Conservation (phyloP, 2,797 vertebrate genomes). For the Novumbra hubbsi region DNA sequence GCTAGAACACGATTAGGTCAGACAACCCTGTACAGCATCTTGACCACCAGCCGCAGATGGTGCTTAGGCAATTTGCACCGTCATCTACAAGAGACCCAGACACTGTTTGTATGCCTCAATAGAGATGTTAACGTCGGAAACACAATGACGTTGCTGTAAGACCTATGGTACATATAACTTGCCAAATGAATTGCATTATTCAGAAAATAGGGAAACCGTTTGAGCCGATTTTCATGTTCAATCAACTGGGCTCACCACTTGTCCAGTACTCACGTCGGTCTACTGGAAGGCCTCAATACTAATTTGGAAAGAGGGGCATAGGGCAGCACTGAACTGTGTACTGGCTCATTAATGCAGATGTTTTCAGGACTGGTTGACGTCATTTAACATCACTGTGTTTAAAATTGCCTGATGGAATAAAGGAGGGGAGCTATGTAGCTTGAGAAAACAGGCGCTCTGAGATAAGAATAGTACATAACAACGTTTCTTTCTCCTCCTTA, state of each 20-base stretch:
- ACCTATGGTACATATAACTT: neutral
- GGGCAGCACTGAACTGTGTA: neutral
- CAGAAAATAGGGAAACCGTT: neutral
- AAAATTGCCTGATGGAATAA: neutral
- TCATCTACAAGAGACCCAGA: too few relatives aligned
- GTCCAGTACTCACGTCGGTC: neutral
- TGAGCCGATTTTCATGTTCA: neutral
- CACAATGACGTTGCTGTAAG: too few relatives aligned
- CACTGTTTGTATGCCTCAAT: too few relatives aligned
- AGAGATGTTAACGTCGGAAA: too few relatives aligned
- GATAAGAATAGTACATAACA: neutral
- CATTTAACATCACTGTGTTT: neutral
- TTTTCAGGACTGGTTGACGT: neutral
- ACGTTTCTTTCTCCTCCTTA: neutral
- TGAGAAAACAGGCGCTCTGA: neutral
- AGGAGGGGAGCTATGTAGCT: neutral
- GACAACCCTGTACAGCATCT: too few relatives aligned
- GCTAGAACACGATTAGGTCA: too few relatives aligned
- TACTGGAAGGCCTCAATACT: neutral
- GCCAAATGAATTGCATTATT: neutral
- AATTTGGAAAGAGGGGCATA: neutral
- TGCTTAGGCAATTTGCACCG: too few relatives aligned
- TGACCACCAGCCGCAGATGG: too few relatives aligned
- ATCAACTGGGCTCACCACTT: neutral
- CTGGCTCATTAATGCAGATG: neutral